A percentile compares a stretch with the other conserved stretches of the same genome.
Conservation (phyloP, 1,140 invertebrate genomes). For the Eueides isabella region DNA sequence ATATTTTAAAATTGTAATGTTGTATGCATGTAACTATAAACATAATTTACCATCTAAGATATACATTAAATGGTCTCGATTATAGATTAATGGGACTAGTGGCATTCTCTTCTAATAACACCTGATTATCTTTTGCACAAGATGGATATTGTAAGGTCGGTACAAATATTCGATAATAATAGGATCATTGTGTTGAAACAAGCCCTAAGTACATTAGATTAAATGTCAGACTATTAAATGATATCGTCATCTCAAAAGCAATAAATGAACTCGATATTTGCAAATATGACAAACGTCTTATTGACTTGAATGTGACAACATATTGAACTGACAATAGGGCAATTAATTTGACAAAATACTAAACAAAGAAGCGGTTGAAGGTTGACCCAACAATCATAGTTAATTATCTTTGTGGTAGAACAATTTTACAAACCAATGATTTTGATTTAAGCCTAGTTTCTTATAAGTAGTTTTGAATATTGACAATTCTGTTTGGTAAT, state of each 20-base stretch:
- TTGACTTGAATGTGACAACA: slow-evolving; percentile 55
- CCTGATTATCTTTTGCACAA: slow-evolving; percentile 26
- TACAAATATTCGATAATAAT: slow-evolving; percentile 22
- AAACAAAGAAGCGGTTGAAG: slow-evolving; percentile 57
- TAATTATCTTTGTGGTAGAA: not conserved
- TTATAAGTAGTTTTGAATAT: not conserved
- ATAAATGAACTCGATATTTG: slow-evolving; percentile 41
- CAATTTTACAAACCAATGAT: slow-evolving; percentile 3
- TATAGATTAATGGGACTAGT: slow-evolving; percentile 16
- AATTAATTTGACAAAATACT: slow-evolving; percentile 67
- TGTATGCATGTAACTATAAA: too few relatives aligned
- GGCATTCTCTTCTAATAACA: slow-evolving; percentile 27
- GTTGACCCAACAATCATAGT: slow-evolving; percentile 37
- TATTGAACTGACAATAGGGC: slow-evolving; percentile 66
- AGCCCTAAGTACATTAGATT: slow-evolving; percentile 30
- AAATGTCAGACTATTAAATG: slow-evolving; percentile 49
- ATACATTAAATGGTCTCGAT: not conserved
- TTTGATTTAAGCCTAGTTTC: not conserved
- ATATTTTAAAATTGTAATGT: too few relatives aligned
- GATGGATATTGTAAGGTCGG: slow-evolving; percentile 19
- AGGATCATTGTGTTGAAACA: slow-evolving; percentile 30
- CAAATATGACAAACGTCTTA: slow-evolving; percentile 49
- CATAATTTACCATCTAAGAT: not conserved
- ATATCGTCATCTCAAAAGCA: slow-evolving; percentile 45
- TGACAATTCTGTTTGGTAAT: not conserved